Evolutionary conservation across 2,113 vertebrate genomes (phyloP).

Genomic region (Ptilorrhoa leucosticta): DNA sequence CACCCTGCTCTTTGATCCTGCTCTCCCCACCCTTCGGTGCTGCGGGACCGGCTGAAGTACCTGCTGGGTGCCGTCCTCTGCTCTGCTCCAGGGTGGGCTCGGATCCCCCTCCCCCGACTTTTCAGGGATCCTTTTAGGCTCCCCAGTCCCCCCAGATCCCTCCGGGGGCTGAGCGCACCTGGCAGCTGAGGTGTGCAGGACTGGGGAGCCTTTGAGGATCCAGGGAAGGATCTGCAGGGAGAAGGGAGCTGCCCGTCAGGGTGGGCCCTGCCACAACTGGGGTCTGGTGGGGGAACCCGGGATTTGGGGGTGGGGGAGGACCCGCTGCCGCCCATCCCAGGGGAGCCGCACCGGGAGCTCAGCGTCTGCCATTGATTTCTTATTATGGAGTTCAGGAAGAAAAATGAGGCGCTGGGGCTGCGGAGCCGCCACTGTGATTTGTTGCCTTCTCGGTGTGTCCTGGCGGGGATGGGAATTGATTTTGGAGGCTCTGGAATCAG

Average conservation of each 20-base stretch:
- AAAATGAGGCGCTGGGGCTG: slow-evolving; percentile 47
- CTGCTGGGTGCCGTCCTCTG: neutral
- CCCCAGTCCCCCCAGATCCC: neutral
- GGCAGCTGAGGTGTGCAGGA: rapidly evolving
- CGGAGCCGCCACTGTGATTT: slow-evolving; percentile 45
- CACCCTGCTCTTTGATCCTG: neutral
- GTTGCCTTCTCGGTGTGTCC: slow-evolving; percentile 39
- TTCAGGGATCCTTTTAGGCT: neutral
- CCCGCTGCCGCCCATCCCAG: neutral
- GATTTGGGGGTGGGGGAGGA: neutral
- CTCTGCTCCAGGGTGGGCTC: neutral
- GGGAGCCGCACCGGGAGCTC: neutral
- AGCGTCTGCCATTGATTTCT: slow-evolving; percentile 33
- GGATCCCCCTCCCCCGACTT: rapidly evolving
- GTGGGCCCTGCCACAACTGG: neutral
- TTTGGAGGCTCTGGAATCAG: slow-evolving; percentile 33
- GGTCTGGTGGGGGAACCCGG: neutral
- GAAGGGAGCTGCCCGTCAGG: neutral
- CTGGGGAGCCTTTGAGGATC: neutral
- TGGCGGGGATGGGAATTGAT: slow-evolving; percentile 66
- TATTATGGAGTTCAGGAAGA: slow-evolving; percentile 45
- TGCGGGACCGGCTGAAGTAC: neutral
- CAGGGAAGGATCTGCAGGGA: neutral
- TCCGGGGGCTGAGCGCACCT: neutral
- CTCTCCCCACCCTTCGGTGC: neutral